Conservation (phyloP, 1,140 invertebrate genomes). For the Zaprionus nigranus region DNA sequence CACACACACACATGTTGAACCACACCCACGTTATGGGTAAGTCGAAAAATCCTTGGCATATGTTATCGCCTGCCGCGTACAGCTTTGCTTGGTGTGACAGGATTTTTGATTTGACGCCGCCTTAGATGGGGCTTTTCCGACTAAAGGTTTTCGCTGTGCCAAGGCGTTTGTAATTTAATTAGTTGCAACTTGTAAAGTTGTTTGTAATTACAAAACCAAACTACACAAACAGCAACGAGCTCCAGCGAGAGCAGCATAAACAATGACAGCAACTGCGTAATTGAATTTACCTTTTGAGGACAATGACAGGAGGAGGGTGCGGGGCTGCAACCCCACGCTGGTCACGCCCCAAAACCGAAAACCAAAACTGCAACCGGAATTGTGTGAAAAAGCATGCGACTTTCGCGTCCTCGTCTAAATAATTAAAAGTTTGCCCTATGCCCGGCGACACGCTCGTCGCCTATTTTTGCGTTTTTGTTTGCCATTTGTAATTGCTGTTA, state of each 20-base stretch:
- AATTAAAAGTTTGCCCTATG: slow-evolving; percentile 72
- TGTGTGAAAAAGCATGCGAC: slow-evolving; percentile 49
- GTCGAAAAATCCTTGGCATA: slow-evolving; percentile 49
- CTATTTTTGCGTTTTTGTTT: slow-evolving; percentile 58
- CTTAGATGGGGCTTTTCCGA: slow-evolving; percentile 7
- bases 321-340: neutral
- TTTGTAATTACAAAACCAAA: slow-evolving; percentile 50
- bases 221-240: slow-evolving; percentile 12
- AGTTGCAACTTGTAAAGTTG: slow-evolving; percentile 48
- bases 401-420: slow-evolving; percentile 68
- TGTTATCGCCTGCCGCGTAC: slow-evolving; percentile 51
- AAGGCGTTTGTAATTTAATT: slow-evolving; percentile 59
- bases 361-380: slow-evolving; percentile 42
- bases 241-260: neutral
- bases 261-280: slow-evolving; percentile 46
- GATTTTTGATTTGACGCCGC: slow-evolving; percentile 39
- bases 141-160: neutral
- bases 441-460: slow-evolving; percentile 31
- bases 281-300: slow-evolving; percentile 52
- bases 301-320: neutral
- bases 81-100: slow-evolving; percentile 16
- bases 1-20: neutral
- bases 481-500: slow-evolving; percentile 73
- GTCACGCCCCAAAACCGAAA: slow-evolving; percentile 24
- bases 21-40: slow-evolving; percentile 11